Evolutionary conservation across 2,113 vertebrate genomes (phyloP), one percentile per base, ranked within the genome.

Genomic region (Smithornis capensis): DNA sequence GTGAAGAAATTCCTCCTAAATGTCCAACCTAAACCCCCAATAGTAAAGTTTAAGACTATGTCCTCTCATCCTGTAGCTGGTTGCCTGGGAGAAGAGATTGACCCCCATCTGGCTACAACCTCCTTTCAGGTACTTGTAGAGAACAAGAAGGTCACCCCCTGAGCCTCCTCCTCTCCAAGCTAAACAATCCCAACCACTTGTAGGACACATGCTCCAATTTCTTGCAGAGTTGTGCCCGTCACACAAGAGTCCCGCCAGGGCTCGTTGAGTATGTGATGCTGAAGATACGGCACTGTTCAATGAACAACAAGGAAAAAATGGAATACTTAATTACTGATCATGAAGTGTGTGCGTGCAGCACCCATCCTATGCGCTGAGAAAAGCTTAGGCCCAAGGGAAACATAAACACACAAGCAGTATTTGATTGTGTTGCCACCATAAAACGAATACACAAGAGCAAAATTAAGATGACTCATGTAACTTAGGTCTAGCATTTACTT

Each of bases 161-260:
- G 16, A 53, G 19, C 21, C 29, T 7, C 4, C 28, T 62, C n/a
- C 63, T 45, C 28, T 70, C n/a, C 55, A 35, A 38, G 29, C 19
- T 22, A 22, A 53, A 59, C 62, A 40, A 5, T 9, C 14, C 2
- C 69, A 60, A 45, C 53, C 4, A 0, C 69, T 75, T 3, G 0
- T 55, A 27, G 47, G 21, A 31, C 38, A 8, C 25, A 11, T 14
- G 7, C 24, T 69, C 14, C 47, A 37, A 17, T 17, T 29, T 6
- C 6, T n/a, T 25, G 16, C 10, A 1, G 77, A 28, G 18, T 6
- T 25, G 60, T 6, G 56, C 33, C 35, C 2, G 0, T 44, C 25
- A 12, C 1, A 19, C 0, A 2, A 18, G 33, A 47, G 12, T 29
- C 35, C 12, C 0, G 0, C 52, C 16, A 6, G 53, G 24, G 29